A percentile compares a stretch with the other conserved stretches of the same genome.
Evolutionary conservation across 2,113 vertebrate species (phyloP).

Genomic region (Myrmecophaga tridactyla): DNA sequence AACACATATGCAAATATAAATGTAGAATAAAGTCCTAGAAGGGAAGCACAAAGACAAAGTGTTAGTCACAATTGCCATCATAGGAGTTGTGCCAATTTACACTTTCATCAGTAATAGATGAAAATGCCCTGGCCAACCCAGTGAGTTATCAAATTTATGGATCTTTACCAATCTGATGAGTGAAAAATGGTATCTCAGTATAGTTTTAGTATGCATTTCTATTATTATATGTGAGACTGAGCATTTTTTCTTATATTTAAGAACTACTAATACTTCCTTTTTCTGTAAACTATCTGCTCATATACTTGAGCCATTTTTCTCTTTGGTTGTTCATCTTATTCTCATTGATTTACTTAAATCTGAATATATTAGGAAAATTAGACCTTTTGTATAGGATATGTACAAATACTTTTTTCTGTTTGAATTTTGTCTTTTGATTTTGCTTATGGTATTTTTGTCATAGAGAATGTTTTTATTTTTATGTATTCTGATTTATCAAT

Average conservation of each 20-base stretch:
- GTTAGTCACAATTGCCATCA: background rate
- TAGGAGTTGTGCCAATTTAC: background rate
- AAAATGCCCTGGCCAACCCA: background rate
- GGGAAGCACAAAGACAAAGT: background rate
- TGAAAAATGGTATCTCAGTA: background rate
- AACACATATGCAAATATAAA: background rate
- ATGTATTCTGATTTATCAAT: background rate
- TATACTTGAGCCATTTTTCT: background rate
- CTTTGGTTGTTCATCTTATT: background rate
- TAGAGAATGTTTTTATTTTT: background rate
- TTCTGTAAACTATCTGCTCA: background rate
- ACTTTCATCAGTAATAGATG: background rate
- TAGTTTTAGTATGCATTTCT: background rate
- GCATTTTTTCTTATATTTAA: background rate
- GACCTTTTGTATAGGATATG: too few species aligned
- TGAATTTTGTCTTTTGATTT: constrained; percentile 9
- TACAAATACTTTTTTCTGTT: background rate
- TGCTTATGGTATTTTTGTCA: background rate
- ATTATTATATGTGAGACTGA: background rate
- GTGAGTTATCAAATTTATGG: background rate
- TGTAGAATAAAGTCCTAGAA: background rate
- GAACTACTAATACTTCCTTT: background rate
- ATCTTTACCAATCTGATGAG: background rate
- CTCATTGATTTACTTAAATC: constrained; percentile 21
- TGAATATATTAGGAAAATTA: too few species aligned